Conservation (phyloP, 2,113 vertebrate species). For the Tautogolabrus adspersus region DNA sequence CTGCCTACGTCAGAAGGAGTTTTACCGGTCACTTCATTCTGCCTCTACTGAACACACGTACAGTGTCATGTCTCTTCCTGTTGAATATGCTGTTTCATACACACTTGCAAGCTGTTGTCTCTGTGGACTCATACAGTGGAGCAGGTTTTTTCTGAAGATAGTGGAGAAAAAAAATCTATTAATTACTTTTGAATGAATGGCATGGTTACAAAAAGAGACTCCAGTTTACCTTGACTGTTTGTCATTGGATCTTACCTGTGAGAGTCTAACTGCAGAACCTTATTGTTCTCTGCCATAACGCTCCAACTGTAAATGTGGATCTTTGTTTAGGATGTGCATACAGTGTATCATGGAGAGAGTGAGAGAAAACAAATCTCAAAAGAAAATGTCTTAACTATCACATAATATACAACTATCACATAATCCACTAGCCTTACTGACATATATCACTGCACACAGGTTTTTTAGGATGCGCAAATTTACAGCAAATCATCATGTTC, state of each 20-base stretch:
- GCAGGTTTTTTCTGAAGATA: too few relatives aligned
- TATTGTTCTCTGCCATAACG: conserved; percentile 5
- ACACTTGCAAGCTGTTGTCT: not conserved
- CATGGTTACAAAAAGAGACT: not conserved
- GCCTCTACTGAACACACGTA: not conserved
- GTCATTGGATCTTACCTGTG: conserved; percentile 1
- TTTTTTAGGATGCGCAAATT: too few relatives aligned
- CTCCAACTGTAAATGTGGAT: not conserved
- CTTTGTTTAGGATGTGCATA: not conserved
- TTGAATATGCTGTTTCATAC: conserved; percentile 1
- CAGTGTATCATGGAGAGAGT: not conserved
- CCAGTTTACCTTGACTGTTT: not conserved
- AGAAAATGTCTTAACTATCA: not conserved
- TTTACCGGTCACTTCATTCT: conserved; percentile 3
- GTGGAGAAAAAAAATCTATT: too few relatives aligned
- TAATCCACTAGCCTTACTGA: too few relatives aligned
- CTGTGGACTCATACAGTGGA: too few relatives aligned
- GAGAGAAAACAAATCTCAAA: not conserved
- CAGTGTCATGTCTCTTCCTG: not conserved
- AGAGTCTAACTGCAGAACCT: conserved; percentile 11
- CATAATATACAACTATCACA: not conserved
- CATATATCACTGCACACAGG: too few relatives aligned
- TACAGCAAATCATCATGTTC: not conserved
- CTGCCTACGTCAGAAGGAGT: conserved; percentile 6
- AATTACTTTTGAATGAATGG: too few relatives aligned